A percentile compares a stretch with the other conserved stretches of the same genome.
phyloP scores from a whole-genome alignment of 2,797 vertebrate species.

The Squalus acanthias region DNA sequence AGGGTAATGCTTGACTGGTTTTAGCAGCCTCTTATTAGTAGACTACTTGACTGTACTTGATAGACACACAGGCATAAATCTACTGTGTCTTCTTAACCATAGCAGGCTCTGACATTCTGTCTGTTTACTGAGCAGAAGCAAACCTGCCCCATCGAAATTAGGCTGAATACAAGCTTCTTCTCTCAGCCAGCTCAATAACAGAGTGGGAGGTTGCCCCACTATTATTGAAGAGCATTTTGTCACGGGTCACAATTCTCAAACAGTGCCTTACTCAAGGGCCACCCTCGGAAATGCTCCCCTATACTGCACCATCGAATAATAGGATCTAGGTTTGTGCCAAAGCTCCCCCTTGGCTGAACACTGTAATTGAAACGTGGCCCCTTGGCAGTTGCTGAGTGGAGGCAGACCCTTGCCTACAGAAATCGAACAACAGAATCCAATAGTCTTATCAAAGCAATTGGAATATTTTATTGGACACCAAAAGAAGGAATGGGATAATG shows the following conservation, averaged over 20 bases:
- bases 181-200: neutral
- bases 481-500: neutral
- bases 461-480: neutral
- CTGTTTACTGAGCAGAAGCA: neutral
- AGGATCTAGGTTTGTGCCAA: neutral
- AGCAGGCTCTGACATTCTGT: neutral
- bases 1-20: constrained; percentile 8
- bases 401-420: neutral
- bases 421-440: neutral
- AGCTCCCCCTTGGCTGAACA: neutral
- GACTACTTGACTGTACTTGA: neutral
- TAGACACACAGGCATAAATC: neutral
- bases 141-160: neutral
- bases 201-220: neutral
- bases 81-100: neutral
- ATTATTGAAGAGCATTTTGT: neutral
- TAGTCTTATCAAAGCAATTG: neutral
- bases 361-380: neutral
- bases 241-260: neutral
- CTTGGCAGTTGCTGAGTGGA: neutral
- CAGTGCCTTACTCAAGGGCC: neutral
- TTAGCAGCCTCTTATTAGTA: constrained; percentile 11
- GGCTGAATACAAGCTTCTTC: neutral
- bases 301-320: neutral
- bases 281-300: neutral